phyloP scores from a whole-genome alignment of 64 coral and sea anemone species.

The Montipora efflorescens region DNA sequence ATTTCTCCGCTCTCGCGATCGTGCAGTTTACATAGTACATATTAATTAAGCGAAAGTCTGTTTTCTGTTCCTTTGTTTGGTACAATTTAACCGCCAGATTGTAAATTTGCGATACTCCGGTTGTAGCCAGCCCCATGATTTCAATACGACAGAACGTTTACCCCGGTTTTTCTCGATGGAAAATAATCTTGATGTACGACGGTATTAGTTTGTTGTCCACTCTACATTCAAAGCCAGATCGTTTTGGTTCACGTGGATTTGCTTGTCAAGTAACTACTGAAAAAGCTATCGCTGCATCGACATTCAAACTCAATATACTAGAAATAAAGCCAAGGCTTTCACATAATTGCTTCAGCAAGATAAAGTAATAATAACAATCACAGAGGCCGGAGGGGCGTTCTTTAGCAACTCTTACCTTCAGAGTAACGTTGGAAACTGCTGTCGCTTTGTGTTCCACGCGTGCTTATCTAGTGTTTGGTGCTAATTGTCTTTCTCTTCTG shows the following conservation, averaged over 20 bases:
- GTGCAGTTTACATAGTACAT: background rate
- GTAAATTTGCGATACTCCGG: background rate
- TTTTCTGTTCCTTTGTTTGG: background rate
- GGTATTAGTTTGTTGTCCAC: too few relatives aligned
- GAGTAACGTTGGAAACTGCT: background rate
- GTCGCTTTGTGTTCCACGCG: background rate
- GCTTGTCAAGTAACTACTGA: background rate
- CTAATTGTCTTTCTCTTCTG: background rate
- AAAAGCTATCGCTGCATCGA: background rate
- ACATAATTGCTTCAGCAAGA: background rate
- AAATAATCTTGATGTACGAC: too few relatives aligned
- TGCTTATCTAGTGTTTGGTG: background rate
- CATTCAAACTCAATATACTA: background rate
- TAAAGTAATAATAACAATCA: background rate
- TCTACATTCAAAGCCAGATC: too few relatives aligned
- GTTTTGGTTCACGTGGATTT: background rate
- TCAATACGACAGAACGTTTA: too few relatives aligned
- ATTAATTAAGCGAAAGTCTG: background rate
- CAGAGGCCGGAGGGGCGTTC: background rate
- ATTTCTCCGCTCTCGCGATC: background rate
- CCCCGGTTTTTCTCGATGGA: too few relatives aligned
- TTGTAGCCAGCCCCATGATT: background rate
- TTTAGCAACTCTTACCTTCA: background rate
- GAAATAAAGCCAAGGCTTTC: background rate
- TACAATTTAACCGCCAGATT: background rate